Evolutionary conservation across 2,888 invertebrate species (phyloP), one percentile per base, ranked within the genome.

Genomic region (Dolichomitus sp.): DNA sequence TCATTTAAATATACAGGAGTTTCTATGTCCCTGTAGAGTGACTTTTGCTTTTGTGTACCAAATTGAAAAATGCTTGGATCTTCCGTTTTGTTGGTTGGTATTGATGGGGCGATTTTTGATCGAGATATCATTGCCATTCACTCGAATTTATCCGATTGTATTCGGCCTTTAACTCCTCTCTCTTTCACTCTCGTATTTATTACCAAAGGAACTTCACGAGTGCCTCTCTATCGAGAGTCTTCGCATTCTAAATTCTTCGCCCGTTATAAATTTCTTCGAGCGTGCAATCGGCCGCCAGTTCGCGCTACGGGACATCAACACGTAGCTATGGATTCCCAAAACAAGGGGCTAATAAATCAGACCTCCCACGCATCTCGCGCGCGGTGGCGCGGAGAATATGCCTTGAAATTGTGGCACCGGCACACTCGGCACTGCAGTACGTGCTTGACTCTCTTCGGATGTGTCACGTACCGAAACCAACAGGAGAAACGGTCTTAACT

Each of bases 311-410:
- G 77, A 74, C 81, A 78, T 73, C 54, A 74, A 78, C 77, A 74
- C 77, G 59, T 74, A 19, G 73, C 23, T 61, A 37, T 40, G 37
- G 66, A 59, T 73, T 66, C 37, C 73, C 68, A 77, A 81, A 81
- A 81, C 68, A 81, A 78, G 73, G 73, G 40, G 17, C 73, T 27
- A 68, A 81, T 81, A 81, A 81, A 81, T 81, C 81, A 81, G 73
- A 69, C 76, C 75, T 74, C 72, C 75, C 78, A 77, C 80, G 72
- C 52, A 17, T 54, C 27, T 6, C 42, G 33, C 48, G 63, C 59
- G 76, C 11, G 75, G 69, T 54, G 23, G 45, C 33, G n/a, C 19
- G 65, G 70, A 66, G 27, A 37, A 66, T 59, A 42, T 54, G 30
- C 63, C 74, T 69, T 11, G 57, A 70, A 80, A 75, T 48, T 63